Evolutionary conservation across 2,888 invertebrate species (phyloP).

Genomic region (Melangyna quadrimaculata): DNA sequence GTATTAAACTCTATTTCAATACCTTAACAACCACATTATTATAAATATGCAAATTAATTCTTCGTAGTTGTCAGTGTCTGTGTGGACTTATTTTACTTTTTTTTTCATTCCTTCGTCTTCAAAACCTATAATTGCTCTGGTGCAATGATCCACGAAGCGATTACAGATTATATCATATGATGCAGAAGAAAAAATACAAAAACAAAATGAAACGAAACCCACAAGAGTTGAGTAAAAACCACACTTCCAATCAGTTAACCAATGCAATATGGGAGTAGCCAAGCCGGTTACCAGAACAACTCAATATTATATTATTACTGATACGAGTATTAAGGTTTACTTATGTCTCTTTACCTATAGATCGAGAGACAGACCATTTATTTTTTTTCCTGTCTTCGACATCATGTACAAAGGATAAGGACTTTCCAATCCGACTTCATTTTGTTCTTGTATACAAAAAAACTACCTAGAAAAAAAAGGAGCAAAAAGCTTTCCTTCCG

Average conservation of each 20-base stretch:
- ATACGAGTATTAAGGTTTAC: constrained; percentile 4
- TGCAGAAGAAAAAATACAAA: constrained; percentile 8
- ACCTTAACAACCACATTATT: neutral
- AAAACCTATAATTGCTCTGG: constrained; percentile 63
- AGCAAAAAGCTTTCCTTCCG: constrained; percentile 63
- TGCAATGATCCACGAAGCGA: constrained; percentile 70
- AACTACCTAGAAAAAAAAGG: neutral
- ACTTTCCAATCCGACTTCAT: constrained; percentile 39
- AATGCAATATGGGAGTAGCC: constrained; percentile 24
- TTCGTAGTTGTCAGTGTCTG: neutral
- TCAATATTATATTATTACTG: constrained; percentile 23
- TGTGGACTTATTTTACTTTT: constrained; percentile 14
- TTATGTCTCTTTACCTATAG: neutral
- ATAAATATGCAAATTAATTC: constrained; percentile 14
- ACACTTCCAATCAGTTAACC: constrained; percentile 34
- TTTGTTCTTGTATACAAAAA: constrained; percentile 18
- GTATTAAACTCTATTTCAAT: neutral
- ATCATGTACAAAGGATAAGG: constrained; percentile 36
- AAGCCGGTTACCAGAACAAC: constrained; percentile 56
- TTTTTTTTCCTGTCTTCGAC: neutral
- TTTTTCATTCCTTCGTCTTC: constrained; percentile 15
- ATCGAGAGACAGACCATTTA: neutral
- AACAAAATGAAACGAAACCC: constrained; percentile 11
- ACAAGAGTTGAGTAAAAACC: constrained; percentile 10
- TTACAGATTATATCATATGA: constrained; percentile 55